A percentile compares a stretch with the other conserved stretches of the same genome.
Evolutionary conservation across 2,888 invertebrate species (phyloP).

Genomic region (Pycnomerus fuliginosus): DNA sequence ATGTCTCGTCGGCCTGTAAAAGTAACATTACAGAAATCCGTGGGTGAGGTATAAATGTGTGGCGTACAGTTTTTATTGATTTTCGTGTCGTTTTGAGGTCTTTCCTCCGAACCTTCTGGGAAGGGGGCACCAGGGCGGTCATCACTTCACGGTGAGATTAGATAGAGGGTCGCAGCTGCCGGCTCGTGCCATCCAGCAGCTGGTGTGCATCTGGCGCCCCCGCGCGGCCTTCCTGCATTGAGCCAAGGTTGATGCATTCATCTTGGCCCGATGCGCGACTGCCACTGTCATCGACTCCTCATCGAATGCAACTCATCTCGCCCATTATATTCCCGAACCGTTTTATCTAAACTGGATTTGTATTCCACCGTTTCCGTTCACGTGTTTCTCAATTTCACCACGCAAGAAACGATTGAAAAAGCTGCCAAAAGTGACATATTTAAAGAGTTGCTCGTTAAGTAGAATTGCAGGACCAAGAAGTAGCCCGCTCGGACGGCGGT

Average conservation of each 20-base stretch:
- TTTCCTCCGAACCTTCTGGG: conserved; percentile 1
- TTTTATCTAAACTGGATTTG: not conserved
- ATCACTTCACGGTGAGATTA: conserved; percentile 19
- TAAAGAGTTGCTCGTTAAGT: not conserved
- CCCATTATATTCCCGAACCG: not conserved
- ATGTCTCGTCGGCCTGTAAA: too few relatives aligned
- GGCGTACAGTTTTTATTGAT: not conserved
- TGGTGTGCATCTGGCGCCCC: conserved; percentile 29
- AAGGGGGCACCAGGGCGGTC: conserved; percentile 14
- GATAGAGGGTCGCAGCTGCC: conserved; percentile 25
- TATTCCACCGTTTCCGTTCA: not conserved
- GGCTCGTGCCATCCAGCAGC: conserved; percentile 28
- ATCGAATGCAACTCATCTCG: too few relatives aligned
- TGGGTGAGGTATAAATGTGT: not conserved
- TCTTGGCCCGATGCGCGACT: not conserved
- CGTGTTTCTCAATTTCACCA: not conserved
- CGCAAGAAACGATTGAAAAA: too few relatives aligned
- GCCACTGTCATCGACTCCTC: too few relatives aligned
- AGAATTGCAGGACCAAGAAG: not conserved
- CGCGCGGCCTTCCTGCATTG: conserved; percentile 26
- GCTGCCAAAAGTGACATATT: too few relatives aligned
- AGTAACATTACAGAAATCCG: too few relatives aligned
- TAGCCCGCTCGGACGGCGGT: not conserved
- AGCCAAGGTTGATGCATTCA: conserved; percentile 23
- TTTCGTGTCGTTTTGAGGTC: not conserved